A percentile compares a stretch with the other conserved stretches of the same genome.
Conservation (phyloP, 1,140 invertebrate genomes). For the Ericerus pela region DNA sequence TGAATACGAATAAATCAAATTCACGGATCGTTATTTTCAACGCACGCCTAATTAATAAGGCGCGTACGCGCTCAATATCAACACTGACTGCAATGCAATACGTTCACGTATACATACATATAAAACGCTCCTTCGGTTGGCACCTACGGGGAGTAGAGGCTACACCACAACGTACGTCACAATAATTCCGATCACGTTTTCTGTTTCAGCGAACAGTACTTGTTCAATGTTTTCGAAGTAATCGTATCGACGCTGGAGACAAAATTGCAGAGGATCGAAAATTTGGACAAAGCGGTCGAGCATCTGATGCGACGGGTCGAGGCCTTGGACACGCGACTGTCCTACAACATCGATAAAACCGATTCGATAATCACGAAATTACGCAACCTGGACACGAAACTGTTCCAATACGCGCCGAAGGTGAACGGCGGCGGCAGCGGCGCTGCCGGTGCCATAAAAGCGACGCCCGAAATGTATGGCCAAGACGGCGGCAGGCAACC, state of each 20-base stretch:
- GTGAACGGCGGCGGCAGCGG: constrained; percentile 25
- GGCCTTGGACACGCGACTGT: constrained; percentile 57
- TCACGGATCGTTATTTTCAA: too few species aligned
- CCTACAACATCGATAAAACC: constrained; percentile 68
- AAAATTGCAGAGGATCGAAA: constrained; percentile 71
- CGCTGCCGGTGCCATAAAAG: background rate
- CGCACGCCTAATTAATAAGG: too few species aligned
- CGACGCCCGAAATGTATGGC: background rate
- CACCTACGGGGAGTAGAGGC: too few species aligned
- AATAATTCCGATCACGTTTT: too few species aligned
- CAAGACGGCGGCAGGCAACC: too few species aligned
- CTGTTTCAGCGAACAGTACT: constrained; percentile 67
- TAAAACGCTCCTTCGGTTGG: too few species aligned
- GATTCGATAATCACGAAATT: constrained; percentile 62
- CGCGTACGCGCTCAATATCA: too few species aligned
- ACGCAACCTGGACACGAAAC: constrained; percentile 49
- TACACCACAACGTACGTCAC: too few species aligned
- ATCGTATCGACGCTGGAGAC: constrained; percentile 73
- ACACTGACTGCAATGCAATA: too few species aligned
- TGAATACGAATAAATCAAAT: too few species aligned
- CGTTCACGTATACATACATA: too few species aligned
- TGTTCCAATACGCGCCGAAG: constrained; percentile 40
- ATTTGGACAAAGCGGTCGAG: constrained; percentile 68
- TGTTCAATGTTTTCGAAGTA: constrained; percentile 75
- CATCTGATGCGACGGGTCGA: constrained; percentile 69